A percentile compares a stretch with the other conserved stretches of the same genome.
Evolutionary conservation across 2,113 vertebrate genomes (phyloP).

Genomic region (Morone saxatilis): DNA sequence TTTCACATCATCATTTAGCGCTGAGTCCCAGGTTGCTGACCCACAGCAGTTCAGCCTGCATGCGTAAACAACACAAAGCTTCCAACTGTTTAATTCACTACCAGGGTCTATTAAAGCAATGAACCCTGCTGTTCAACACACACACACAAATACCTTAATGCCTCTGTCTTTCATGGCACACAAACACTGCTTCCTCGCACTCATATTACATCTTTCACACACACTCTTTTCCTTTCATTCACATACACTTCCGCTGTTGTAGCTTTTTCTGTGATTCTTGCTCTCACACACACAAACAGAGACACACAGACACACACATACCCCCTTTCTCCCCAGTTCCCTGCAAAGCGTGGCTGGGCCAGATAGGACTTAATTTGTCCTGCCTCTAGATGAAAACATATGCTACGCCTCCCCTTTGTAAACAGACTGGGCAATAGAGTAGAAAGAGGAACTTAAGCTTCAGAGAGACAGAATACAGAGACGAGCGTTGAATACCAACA

Average conservation of each 20-base stretch:
- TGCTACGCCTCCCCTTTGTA: slow-evolving; percentile 55
- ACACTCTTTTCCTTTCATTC: neutral
- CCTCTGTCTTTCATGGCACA: neutral
- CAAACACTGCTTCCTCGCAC: slow-evolving; percentile 3
- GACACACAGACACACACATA: neutral
- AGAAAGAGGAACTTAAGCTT: slow-evolving; percentile 58
- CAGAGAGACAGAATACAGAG: slow-evolving; percentile 35
- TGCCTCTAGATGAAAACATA: slow-evolving; percentile 66
- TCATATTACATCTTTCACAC: slow-evolving; percentile 8
- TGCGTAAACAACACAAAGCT: slow-evolving; percentile 50
- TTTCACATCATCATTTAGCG: slow-evolving; percentile 44
- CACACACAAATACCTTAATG: neutral
- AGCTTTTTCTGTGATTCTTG: neutral
- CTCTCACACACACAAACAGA: neutral
- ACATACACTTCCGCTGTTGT: neutral
- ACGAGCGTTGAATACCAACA: slow-evolving; percentile 60
- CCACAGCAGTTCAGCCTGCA: slow-evolving; percentile 44
- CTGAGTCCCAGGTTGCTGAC: slow-evolving; percentile 52
- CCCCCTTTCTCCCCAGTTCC: slow-evolving; percentile 17
- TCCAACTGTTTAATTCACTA: slow-evolving; percentile 65
- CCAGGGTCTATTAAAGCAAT: slow-evolving; percentile 58
- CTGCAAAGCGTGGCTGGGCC: slow-evolving; percentile 38
- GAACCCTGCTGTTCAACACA: slow-evolving; percentile 29
- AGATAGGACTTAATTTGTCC: slow-evolving; percentile 71
- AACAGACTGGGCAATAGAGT: slow-evolving; percentile 60